Conservation (phyloP, 2,113 vertebrate species). For the Lichenostomus cassidix region DNA sequence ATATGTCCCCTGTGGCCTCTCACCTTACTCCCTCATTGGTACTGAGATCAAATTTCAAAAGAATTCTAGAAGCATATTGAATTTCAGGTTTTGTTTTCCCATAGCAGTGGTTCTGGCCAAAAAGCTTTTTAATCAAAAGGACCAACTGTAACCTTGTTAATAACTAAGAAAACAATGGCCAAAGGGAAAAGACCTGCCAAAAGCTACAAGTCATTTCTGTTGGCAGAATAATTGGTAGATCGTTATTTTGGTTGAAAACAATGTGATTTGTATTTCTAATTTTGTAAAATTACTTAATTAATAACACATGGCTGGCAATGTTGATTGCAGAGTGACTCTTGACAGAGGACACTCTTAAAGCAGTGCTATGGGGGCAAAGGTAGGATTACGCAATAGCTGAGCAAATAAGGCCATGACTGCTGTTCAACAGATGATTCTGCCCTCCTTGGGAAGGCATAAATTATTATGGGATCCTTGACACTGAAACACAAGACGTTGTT, state of each 20-base stretch:
- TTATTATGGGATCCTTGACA: background rate
- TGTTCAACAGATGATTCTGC: conserved; percentile 9
- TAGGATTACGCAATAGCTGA: conserved; percentile 17
- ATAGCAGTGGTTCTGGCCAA: conserved; percentile 63
- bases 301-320: conserved; percentile 79
- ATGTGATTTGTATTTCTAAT: conserved; percentile 83
- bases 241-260: conserved; percentile 84
- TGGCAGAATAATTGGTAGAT: conserved; percentile 87
- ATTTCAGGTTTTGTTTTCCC: conserved; percentile 69
- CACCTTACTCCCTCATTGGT: conserved; percentile 30
- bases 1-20: conserved; percentile 15
- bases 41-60: conserved; percentile 73
- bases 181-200: conserved; percentile 79
- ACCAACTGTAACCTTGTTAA: conserved; percentile 82
- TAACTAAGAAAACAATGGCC: conserved; percentile 88
- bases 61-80: conserved; percentile 71
- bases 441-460: background rate
- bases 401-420: background rate
- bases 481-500: background rate
- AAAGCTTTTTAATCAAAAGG: conserved; percentile 78
- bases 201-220: conserved; percentile 77
- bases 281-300: conserved; percentile 83
- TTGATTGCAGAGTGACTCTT: conserved; percentile 69
- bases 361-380: conserved; percentile 11
- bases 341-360: conserved; percentile 43